These are phyloP conservation scores for Allygus modestus DNA, from an alignment of 2,888 invertebrate species.

Conservation along the genomic window DNA sequence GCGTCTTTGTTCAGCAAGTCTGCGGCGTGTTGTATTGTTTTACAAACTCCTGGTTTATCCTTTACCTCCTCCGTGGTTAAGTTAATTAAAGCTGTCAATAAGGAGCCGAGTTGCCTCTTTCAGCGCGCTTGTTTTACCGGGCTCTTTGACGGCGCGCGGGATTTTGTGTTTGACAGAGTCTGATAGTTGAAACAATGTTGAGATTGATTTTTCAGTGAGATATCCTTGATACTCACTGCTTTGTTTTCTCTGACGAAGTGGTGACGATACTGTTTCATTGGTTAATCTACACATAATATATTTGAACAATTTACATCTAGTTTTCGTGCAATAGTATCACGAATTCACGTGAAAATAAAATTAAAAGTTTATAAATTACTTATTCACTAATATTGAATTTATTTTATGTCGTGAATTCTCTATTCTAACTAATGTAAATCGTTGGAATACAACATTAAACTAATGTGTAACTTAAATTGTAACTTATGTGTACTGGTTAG, in stretches of 20 bases:
- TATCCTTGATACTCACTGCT: background rate
- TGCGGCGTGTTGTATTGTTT: background rate
- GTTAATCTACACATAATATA: too few species aligned
- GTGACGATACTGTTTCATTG: too few species aligned
- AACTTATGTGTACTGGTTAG: too few species aligned
- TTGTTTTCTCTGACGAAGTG: background rate
- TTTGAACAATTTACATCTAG: too few species aligned
- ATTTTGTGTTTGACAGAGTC: background rate
- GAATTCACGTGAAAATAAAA: too few species aligned
- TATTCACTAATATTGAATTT: too few species aligned
- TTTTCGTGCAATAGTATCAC: too few species aligned
- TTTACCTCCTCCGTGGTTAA: constrained; percentile 10
- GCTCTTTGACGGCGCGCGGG: background rate
- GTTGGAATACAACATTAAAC: too few species aligned
- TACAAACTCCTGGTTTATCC: background rate
- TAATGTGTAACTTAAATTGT: too few species aligned
- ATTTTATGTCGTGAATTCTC: too few species aligned
- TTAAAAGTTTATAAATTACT: too few species aligned
- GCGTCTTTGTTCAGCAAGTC: background rate
- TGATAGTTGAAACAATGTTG: background rate
- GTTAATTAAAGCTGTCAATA: constrained; percentile 37
- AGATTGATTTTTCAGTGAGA: background rate
- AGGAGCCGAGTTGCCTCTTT: background rate
- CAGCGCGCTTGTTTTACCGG: background rate
- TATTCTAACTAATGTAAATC: too few species aligned